These are phyloP conservation scores for Antennarius striatus DNA, from an alignment of 2,113 vertebrate species.

Conservation along the genomic window DNA sequence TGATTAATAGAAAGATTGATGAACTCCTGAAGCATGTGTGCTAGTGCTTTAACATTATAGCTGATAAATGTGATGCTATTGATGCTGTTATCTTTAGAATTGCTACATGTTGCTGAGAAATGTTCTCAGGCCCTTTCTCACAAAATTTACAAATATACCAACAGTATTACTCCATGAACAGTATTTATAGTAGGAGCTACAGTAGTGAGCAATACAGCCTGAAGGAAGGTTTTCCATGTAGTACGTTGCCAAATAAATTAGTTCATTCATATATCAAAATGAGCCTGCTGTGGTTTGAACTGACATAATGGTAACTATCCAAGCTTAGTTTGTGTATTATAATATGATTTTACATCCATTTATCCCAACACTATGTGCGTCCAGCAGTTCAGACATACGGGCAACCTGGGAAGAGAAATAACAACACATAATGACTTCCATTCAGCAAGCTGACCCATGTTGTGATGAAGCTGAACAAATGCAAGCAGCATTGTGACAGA, in stretches of 20 bases:
- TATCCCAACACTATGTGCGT: slow-evolving; percentile 25
- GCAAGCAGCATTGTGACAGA: not conserved
- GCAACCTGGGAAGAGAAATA: slow-evolving; percentile 21
- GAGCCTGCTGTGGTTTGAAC: slow-evolving; percentile 21
- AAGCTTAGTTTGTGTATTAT: slow-evolving; percentile 24
- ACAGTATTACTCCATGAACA: slow-evolving; percentile 9
- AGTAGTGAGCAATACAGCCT: not conserved
- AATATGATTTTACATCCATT: slow-evolving; percentile 27
- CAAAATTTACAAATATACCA: not conserved
- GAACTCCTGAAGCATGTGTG: not conserved
- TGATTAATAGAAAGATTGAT: slow-evolving; percentile 19
- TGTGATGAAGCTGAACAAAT: slow-evolving; percentile 18
- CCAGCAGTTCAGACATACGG: slow-evolving; percentile 25
- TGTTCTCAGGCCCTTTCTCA: not conserved
- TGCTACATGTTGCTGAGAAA: not conserved
- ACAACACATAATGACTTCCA: slow-evolving; percentile 48
- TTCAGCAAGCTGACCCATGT: slow-evolving; percentile 42
- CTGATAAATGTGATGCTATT: not conserved
- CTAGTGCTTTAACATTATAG: not conserved
- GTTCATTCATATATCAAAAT: slow-evolving; percentile 37
- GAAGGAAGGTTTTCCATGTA: not conserved
- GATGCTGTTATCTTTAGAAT: not conserved
- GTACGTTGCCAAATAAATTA: slow-evolving; percentile 10
- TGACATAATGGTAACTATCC: slow-evolving; percentile 30
- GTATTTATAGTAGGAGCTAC: slow-evolving; percentile 9